phyloP scores from a whole-genome alignment of 2,888 invertebrate species.

The Synanthedon andrenaeformis region DNA sequence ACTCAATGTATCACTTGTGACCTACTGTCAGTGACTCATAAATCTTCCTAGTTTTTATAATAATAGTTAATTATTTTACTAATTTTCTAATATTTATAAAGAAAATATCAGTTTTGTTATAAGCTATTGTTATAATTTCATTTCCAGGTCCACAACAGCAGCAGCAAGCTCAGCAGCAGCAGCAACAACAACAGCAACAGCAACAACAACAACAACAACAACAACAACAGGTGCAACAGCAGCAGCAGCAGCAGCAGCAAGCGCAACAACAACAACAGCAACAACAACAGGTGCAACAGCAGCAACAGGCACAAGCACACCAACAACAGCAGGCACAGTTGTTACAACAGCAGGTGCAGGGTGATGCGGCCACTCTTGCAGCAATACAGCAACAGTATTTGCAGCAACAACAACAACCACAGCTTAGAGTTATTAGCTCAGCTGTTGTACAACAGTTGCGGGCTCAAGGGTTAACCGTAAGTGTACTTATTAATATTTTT shows the following conservation, averaged over 20 bases:
- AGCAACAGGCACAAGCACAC: constrained; percentile 50
- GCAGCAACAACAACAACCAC: constrained; percentile 67
- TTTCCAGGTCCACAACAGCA: constrained; percentile 23
- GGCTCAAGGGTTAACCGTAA: constrained; percentile 63
- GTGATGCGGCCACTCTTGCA: constrained; percentile 56
- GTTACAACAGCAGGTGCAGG: constrained; percentile 40
- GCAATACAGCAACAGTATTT: constrained; percentile 63
- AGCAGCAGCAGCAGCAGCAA: constrained; percentile 22
- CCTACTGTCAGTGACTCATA: too few species aligned
- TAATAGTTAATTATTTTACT: too few species aligned
- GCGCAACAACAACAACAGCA: constrained; percentile 24
- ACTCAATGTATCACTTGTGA: too few species aligned
- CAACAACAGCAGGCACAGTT: constrained; percentile 49
- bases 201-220: constrained; percentile 24
- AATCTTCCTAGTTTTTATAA: too few species aligned
- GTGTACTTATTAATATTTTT: constrained; percentile 12
- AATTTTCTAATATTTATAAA: too few species aligned
- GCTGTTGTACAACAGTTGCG: constrained; percentile 71
- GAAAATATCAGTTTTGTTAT: too few species aligned
- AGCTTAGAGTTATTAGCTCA: constrained; percentile 70
- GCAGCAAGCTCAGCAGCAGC: constrained; percentile 22
- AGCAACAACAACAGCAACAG: constrained; percentile 25
- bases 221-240: constrained; percentile 17
- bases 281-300: constrained; percentile 29
- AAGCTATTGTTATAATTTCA: too few species aligned